Evolutionary conservation across 2,113 vertebrate genomes (phyloP).

Genomic region (Nerophis lumbriciformis): DNA sequence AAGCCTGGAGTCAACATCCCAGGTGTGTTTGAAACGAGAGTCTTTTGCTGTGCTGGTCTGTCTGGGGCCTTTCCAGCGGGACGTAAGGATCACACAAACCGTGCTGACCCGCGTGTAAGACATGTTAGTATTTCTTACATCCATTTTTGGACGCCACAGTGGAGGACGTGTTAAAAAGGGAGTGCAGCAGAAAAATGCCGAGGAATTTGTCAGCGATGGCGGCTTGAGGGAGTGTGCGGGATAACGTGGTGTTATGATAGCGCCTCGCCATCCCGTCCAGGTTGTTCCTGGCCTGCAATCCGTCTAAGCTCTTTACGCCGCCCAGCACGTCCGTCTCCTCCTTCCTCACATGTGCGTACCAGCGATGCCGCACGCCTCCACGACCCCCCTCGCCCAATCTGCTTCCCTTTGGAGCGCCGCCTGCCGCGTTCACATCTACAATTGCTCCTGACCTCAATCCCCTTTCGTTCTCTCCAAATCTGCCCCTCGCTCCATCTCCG

Average conservation of each 20-base stretch:
- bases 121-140: too few relatives aligned
- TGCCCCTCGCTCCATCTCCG: constrained; percentile 27
- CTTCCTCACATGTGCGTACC: too few relatives aligned
- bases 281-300: constrained; percentile 63
- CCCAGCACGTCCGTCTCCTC: constrained; percentile 25
- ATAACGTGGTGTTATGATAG: constrained; percentile 36
- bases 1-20: too few relatives aligned
- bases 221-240: constrained; percentile 19
- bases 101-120: too few relatives aligned
- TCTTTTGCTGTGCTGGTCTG: not conserved
- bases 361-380: too few relatives aligned
- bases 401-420: constrained; percentile 10
- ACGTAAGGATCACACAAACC: too few relatives aligned
- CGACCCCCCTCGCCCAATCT: too few relatives aligned
- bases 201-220: constrained; percentile 13
- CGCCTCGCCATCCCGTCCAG: constrained; percentile 61
- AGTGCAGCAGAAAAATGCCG: not conserved
- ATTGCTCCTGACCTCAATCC: constrained; percentile 59
- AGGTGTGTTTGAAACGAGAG: too few relatives aligned
- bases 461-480: constrained; percentile 54
- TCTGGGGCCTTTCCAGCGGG: not conserved
- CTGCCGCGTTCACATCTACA: constrained; percentile 39
- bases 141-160: too few relatives aligned
- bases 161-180: too few relatives aligned
- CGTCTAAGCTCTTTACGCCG: constrained; percentile 63